phyloP scores from a whole-genome alignment of 2,888 invertebrate genomes.

The Villa cingulata region DNA sequence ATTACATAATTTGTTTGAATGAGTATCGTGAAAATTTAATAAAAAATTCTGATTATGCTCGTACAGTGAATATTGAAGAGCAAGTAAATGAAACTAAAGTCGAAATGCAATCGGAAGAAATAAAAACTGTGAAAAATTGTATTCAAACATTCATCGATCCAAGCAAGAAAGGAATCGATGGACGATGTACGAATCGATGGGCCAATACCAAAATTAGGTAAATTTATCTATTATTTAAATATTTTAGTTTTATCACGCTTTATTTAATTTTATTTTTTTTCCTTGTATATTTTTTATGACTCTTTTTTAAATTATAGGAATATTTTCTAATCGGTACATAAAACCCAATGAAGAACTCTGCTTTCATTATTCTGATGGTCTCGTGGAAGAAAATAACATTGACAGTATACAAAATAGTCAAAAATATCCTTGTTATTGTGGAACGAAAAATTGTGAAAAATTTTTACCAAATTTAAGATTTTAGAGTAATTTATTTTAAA shows the following conservation, averaged over 20 bases:
- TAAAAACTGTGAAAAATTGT: background rate
- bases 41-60: no score
- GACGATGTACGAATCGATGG: conserved; percentile 67
- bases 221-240: conserved; percentile 3
- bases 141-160: conserved; percentile 66
- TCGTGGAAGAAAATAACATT: no score
- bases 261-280: no score
- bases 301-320: conserved; percentile 18
- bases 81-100: no score
- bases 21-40: conserved; percentile 36
- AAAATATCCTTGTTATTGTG: conserved; percentile 44
- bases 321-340: conserved; percentile 59
- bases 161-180: conserved; percentile 65
- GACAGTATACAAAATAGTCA: conserved; percentile 12
- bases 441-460: conserved; percentile 39
- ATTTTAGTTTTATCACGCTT: background rate
- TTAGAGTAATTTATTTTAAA: no score
- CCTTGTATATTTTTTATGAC: background rate
- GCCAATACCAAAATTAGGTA: conserved; percentile 60
- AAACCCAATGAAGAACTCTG: conserved; percentile 53
- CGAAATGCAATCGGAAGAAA: no score
- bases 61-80: no score
- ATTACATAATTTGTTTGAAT: conserved; percentile 71
- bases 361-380: conserved; percentile 55
- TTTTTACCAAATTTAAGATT: conserved; percentile 39